phyloP scores from a whole-genome alignment of 2,797 vertebrate species.

The Schizopygopsis malacanthus region DNA sequence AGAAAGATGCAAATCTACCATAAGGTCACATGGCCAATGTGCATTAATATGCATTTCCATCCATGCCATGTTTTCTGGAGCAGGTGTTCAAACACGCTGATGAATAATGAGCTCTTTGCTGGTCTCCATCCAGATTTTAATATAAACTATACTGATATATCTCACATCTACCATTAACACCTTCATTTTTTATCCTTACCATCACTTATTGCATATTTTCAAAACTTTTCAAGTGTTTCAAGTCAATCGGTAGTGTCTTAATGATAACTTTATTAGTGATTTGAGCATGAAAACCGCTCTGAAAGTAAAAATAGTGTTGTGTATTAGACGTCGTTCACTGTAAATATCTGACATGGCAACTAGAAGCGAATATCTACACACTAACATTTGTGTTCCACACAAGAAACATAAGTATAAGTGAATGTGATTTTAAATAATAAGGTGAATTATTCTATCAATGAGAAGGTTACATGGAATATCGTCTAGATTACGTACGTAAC shows the following conservation, averaged over 20 bases:
- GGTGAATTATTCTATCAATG: not conserved
- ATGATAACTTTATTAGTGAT: not conserved
- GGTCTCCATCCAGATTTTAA: slow-evolving; percentile 43
- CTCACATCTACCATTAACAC: not conserved
- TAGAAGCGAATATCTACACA: not conserved
- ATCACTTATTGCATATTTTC: not conserved
- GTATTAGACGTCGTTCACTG: not conserved
- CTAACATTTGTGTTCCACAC: not conserved
- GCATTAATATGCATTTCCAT: slow-evolving; percentile 56
- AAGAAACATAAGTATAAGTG: not conserved
- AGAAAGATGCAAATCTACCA: slow-evolving; percentile 57
- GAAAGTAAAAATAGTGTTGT: not conserved
- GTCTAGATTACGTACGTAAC: too few relatives aligned
- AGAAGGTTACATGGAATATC: not conserved
- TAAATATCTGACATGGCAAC: not conserved
- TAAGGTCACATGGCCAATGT: slow-evolving; percentile 53
- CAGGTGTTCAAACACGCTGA: slow-evolving; percentile 58
- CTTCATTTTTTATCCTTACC: slow-evolving; percentile 45
- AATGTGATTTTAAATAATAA: not conserved
- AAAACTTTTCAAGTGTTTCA: not conserved
- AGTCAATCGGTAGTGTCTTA: not conserved
- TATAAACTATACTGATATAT: not conserved
- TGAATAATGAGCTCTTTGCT: slow-evolving; percentile 61
- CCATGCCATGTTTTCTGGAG: slow-evolving; percentile 49
- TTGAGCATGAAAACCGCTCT: not conserved